A percentile compares a stretch with the other conserved stretches of the same genome.
Evolutionary conservation across 2,888 invertebrate genomes (phyloP).

Genomic region (Panopea generosa): DNA sequence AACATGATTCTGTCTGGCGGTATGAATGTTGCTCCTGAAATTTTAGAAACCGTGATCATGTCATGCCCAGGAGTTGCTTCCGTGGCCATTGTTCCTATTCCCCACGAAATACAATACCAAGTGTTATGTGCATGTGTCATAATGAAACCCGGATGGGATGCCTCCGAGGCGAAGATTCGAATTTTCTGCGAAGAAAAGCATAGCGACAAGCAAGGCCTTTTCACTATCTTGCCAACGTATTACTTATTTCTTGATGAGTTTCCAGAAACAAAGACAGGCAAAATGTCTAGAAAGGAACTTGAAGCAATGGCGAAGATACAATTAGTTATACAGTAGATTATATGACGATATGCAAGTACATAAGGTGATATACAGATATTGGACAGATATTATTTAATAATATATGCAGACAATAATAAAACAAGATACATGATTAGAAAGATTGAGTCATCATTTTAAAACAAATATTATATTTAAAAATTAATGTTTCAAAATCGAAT

Average conservation of each 20-base stretch:
- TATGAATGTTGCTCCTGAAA: slow-evolving; percentile 28
- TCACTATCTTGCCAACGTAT: slow-evolving; percentile 16
- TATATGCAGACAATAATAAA: no score
- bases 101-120: slow-evolving; percentile 23
- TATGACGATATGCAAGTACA: no score
- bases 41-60: slow-evolving; percentile 20
- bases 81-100: slow-evolving; percentile 23
- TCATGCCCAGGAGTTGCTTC: slow-evolving; percentile 10
- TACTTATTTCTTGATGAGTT: slow-evolving; percentile 31
- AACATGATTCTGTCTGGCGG: no score
- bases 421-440: no score
- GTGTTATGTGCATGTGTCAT: slow-evolving; percentile 43
- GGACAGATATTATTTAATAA: no score
- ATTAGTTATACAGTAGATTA: no score
- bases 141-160: slow-evolving; percentile 10
- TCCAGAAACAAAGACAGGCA: slow-evolving; percentile 24
- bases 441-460: no score
- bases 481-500: no score
- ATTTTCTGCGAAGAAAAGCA: no score
- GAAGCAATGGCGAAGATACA: slow-evolving; percentile 20
- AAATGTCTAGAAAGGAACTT: slow-evolving; percentile 15
- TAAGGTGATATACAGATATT: no score
- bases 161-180: slow-evolving; percentile 11
- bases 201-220: no score
- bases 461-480: no score